Base-by-base conservation (phyloP, 2,797 vertebrate genomes). In the Lepidocolaptes lacrymiger region DNA sequence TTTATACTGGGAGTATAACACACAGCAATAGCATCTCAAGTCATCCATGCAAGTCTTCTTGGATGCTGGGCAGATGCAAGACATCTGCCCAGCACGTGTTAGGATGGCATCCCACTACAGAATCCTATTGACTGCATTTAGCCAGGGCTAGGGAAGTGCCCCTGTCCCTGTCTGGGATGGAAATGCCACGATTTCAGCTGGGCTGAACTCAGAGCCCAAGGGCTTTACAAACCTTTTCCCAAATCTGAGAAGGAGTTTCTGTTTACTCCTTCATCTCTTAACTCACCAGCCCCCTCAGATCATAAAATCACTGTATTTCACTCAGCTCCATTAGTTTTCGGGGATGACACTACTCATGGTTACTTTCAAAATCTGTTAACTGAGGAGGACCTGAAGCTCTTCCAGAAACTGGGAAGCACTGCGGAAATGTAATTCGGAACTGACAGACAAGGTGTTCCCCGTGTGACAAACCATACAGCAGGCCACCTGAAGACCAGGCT, bases 21-120 rank as follows among this genome's bases (percentile, higher is more conserved):
- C 49, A 37, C 2, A 77, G 32, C 74, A 82, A 64, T 4, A 32
- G 39, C 11, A 13, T 0, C 34, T 32, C 26, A 49, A 73, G n/a
- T 12, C 26, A 7, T 7, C 1, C 8, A 2, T 1, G 3, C 36
- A 49, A 58, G 37, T 41, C 63, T n/a, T 36, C 24, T 54, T 51
- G n/a, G n/a, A n/a, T n/a, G n/a, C n/a, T n/a, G n/a, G n/a, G n/a
- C n/a, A n/a, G n/a, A n/a, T n/a, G 37, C 17, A 43, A 51, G 41
- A 18, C 49, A 49, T 3, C 54, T 22, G 21, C 19, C 34, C 17
- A 28, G 64, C 52, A 61, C 0, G 0, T 27, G 56, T 17, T 37
- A 3, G 0, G 6, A 10, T 7, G 39, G 12, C 0, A 14, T 14
- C 39, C 8, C 30, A 27, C 34, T 16, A 20, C 39, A 9, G 6